Evolutionary conservation across 2,797 vertebrate genomes (phyloP).

Genomic region (Heliangelus exortis): DNA sequence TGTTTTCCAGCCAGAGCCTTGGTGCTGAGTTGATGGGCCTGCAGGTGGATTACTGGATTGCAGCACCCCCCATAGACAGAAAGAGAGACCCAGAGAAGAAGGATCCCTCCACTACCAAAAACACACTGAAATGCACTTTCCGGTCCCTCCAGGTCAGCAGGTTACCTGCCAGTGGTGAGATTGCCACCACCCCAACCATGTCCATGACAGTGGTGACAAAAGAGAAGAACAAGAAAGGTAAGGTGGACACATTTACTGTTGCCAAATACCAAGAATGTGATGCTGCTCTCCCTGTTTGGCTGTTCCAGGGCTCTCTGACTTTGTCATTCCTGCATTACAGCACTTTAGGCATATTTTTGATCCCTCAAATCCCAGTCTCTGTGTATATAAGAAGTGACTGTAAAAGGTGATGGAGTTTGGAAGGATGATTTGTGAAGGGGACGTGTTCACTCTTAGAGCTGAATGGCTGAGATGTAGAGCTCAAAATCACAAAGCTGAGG

Average conservation of each 20-base stretch:
- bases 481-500: not conserved
- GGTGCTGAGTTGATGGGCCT: constrained; percentile 94
- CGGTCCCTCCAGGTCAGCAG: constrained; percentile 99
- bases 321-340: not conserved
- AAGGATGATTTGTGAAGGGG: not conserved
- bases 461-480: not conserved
- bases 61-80: constrained; percentile 82
- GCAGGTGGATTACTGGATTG: constrained; percentile 97
- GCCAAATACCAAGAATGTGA: not conserved
- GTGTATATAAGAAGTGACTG: not conserved
- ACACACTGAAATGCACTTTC: constrained; percentile 98
- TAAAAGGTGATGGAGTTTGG: not conserved
- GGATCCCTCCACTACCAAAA: constrained; percentile 91
- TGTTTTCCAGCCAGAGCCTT: constrained; percentile 74
- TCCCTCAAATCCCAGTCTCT: not conserved
- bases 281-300: not conserved
- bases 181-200: constrained; percentile 87
- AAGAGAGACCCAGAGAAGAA: constrained; percentile 94
- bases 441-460: not conserved
- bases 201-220: constrained; percentile 98
- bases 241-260: not conserved
- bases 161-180: constrained; percentile 87
- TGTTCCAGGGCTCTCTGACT: not conserved
- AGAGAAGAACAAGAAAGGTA: constrained; percentile 99
- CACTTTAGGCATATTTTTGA: not conserved